phyloP scores from a whole-genome alignment of 2,113 vertebrate species.

The Mormyrus iriodes region DNA sequence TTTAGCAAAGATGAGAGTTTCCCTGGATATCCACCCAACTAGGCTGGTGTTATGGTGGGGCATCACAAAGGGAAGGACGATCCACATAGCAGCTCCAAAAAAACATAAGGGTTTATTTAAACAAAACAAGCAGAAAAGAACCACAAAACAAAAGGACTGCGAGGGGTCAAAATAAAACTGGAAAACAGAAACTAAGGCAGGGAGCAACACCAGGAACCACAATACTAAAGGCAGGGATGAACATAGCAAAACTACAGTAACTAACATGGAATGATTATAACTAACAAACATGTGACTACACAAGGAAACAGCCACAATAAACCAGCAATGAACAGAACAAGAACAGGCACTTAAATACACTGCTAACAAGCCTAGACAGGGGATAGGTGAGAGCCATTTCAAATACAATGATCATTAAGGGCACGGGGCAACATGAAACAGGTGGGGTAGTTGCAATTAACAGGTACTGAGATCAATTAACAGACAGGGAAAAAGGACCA shows the following conservation, averaged over 20 bases:
- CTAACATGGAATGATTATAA: too few species aligned
- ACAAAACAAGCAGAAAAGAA: neutral
- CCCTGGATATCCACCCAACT: neutral
- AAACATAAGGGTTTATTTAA: neutral
- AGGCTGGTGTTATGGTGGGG: neutral
- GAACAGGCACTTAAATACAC: too few species aligned
- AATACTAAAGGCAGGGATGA: neutral
- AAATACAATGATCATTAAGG: neutral
- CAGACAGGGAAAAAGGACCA: neutral
- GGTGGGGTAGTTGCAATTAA: neutral
- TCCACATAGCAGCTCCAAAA: too few species aligned
- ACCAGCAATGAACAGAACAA: too few species aligned
- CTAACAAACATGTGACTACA: too few species aligned
- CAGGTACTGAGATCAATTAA: neutral
- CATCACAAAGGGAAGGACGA: neutral
- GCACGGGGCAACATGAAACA: neutral
- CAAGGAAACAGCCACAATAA: too few species aligned
- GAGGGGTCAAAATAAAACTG: neutral
- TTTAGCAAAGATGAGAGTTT: neutral
- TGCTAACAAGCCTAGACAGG: too few species aligned
- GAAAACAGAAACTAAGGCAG: neutral
- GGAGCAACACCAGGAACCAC: neutral
- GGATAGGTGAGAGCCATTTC: neutral
- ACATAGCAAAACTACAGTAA: too few species aligned
- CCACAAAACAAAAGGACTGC: neutral